phyloP scores from a whole-genome alignment of 37 sponge, comb jelly and placozoan genomes.

The Ianthella basta region DNA sequence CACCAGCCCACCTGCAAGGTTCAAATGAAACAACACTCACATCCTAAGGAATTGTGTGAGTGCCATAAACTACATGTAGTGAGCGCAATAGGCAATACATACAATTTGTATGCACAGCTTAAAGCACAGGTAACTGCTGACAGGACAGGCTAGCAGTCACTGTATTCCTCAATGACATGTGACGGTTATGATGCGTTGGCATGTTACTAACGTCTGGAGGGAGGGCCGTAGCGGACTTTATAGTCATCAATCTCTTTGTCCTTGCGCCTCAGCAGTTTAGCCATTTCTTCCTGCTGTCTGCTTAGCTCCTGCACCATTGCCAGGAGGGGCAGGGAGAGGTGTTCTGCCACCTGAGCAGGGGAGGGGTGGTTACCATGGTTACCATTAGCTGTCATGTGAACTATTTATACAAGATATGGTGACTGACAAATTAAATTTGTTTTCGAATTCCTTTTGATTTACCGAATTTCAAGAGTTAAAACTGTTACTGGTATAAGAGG shows the following conservation, averaged over 20 bases:
- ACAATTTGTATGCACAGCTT: too few relatives aligned
- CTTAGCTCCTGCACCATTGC: slow-evolving; percentile 60
- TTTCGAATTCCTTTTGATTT: too few relatives aligned
- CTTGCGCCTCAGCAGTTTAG: slow-evolving; percentile 50
- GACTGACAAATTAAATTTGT: too few relatives aligned
- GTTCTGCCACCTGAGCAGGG: slow-evolving; percentile 30
- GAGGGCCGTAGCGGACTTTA: slow-evolving; percentile 43
- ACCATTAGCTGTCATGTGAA: background rate
- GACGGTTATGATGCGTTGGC: too few relatives aligned
- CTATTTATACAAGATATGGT: background rate
- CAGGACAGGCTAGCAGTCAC: too few relatives aligned
- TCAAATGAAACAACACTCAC: background rate
- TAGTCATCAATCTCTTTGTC: slow-evolving; percentile 85
- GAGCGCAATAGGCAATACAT: background rate
- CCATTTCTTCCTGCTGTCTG: slow-evolving; percentile 51
- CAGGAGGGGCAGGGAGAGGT: slow-evolving; percentile 57
- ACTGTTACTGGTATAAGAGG: too few relatives aligned
- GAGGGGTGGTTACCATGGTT: background rate
- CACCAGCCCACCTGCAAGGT: slow-evolving; percentile 62
- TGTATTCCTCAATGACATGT: too few relatives aligned
- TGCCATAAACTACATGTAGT: background rate
- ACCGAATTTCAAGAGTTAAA: too few relatives aligned
- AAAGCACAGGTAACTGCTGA: too few relatives aligned
- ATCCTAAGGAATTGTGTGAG: background rate
- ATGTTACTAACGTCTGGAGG: slow-evolving; percentile 9